Evolutionary conservation across 2,888 invertebrate genomes (phyloP).

Genomic region (Protodeltote pygarga): DNA sequence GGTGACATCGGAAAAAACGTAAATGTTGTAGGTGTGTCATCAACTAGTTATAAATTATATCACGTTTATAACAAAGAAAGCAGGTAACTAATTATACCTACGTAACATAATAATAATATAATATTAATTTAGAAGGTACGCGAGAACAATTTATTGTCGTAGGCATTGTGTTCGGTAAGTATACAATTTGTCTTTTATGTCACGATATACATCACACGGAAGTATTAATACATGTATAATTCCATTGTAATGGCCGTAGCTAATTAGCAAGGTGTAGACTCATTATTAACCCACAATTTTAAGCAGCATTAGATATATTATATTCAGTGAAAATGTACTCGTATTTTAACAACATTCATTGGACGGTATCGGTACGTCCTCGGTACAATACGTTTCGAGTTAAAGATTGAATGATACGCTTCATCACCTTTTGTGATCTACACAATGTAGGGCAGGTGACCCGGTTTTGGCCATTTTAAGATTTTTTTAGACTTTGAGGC

Average conservation of each 20-base stretch:
- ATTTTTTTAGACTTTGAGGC: no score
- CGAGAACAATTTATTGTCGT: conserved; percentile 29
- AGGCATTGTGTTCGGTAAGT: no score
- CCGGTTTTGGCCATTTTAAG: no score
- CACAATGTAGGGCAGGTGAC: conserved; percentile 49
- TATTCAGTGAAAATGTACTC: no score
- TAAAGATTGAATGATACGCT: conserved; percentile 56
- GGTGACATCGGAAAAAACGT: no score
- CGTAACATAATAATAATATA: no score
- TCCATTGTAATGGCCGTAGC: conserved; percentile 15
- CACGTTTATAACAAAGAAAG: not conserved
- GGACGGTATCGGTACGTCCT: no score
- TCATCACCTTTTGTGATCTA: conserved; percentile 59
- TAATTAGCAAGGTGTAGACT: conserved; percentile 19
- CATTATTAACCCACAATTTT: conserved; percentile 5
- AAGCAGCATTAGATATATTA: conserved; percentile 6
- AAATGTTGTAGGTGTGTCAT: no score
- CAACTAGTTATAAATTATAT: not conserved
- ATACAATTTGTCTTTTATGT: conserved; percentile 23
- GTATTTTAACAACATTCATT: no score
- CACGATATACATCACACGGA: conserved; percentile 20
- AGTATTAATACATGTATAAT: conserved; percentile 20
- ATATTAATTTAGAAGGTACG: conserved; percentile 9
- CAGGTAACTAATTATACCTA: conserved; percentile 1
- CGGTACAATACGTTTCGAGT: conserved; percentile 32